Percentiles rank a stretch among this genome's conserved stretches.
Evolutionary conservation across 1,140 invertebrate species (phyloP).

Genomic region (Drosophila lacteicornis): DNA sequence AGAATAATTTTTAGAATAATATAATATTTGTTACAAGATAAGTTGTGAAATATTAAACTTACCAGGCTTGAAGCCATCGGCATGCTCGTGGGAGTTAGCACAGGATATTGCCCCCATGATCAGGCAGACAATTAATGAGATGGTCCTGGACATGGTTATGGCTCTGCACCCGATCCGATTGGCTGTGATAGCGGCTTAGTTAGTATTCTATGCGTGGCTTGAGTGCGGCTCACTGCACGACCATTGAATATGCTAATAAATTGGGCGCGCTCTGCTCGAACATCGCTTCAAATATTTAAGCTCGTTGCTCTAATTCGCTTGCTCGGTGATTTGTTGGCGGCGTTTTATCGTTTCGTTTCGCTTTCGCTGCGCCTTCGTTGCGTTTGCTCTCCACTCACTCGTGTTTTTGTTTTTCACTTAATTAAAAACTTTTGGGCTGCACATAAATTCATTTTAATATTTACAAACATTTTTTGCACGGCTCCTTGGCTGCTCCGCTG

Average conservation of each 20-base stretch:
- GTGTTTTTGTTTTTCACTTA: constrained; percentile 76
- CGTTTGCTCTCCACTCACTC: constrained; percentile 17
- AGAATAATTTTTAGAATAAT: too few species aligned
- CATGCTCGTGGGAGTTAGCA: constrained; percentile 65
- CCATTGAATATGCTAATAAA: constrained; percentile 69
- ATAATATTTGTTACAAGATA: too few species aligned
- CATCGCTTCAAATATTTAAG: constrained; percentile 59
- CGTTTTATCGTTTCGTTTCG: constrained; percentile 30
- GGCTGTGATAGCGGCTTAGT: constrained; percentile 23
- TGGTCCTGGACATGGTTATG: constrained; percentile 29
- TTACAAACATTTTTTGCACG: constrained; percentile 72
- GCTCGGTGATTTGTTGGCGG: constrained; percentile 25
- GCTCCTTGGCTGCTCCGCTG: constrained; percentile 28
- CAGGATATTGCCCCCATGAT: constrained; percentile 54
- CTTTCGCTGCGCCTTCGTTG: constrained; percentile 32
- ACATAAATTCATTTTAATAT: constrained; percentile 83
- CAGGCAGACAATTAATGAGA: constrained; percentile 46
- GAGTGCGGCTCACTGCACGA: constrained; percentile 33
- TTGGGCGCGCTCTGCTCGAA: constrained; percentile 64
- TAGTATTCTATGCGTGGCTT: constrained; percentile 20
- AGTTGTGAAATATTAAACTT: constrained; percentile 22
- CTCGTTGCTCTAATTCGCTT: constrained; percentile 30
- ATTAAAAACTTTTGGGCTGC: constrained; percentile 78
- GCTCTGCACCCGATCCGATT: constrained; percentile 34
- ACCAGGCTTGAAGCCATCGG: constrained; percentile 81